Conservation (phyloP, 2,113 vertebrate species). For the Caranx ignobilis region DNA sequence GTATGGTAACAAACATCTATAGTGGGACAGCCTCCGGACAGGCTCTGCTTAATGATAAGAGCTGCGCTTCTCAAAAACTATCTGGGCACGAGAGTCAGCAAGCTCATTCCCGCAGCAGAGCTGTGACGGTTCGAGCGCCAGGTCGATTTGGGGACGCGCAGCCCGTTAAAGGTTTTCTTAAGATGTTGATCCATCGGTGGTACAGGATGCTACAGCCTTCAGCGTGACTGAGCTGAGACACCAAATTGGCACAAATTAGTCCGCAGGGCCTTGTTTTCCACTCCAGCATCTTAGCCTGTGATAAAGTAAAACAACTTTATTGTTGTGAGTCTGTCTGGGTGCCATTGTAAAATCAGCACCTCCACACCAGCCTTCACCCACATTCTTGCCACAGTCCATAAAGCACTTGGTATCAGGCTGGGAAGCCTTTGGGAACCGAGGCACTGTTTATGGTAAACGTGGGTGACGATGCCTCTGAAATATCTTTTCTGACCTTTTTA, state of each 20-base stretch:
- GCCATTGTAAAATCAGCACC: not conserved
- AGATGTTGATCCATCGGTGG: constrained; percentile 79
- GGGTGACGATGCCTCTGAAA: not conserved
- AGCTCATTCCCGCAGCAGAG: not conserved
- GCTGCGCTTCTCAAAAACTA: constrained; percentile 40
- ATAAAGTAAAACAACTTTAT: not conserved
- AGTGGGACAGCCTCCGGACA: constrained; percentile 87
- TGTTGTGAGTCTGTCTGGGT: not conserved
- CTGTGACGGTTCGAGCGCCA: not conserved
- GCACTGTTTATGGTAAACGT: not conserved
- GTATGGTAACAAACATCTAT: constrained; percentile 84
- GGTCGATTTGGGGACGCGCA: constrained; percentile 24
- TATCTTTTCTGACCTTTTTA: not conserved
- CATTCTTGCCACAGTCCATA: not conserved
- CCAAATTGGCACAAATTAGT: constrained; percentile 58
- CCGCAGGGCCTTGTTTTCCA: constrained; percentile 24
- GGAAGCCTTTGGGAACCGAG: constrained; percentile 37
- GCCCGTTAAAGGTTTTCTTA: constrained; percentile 63
- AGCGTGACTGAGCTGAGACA: constrained; percentile 72
- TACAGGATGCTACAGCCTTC: constrained; percentile 82
- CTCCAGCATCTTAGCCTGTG: constrained; percentile 7
- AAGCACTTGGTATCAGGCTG: not conserved
- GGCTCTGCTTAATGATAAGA: constrained; percentile 78
- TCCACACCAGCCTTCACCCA: not conserved
- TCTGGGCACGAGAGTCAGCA: not conserved